Base-by-base conservation (phyloP, 2,888 invertebrate species). In the Sminthurides aquaticus region DNA sequence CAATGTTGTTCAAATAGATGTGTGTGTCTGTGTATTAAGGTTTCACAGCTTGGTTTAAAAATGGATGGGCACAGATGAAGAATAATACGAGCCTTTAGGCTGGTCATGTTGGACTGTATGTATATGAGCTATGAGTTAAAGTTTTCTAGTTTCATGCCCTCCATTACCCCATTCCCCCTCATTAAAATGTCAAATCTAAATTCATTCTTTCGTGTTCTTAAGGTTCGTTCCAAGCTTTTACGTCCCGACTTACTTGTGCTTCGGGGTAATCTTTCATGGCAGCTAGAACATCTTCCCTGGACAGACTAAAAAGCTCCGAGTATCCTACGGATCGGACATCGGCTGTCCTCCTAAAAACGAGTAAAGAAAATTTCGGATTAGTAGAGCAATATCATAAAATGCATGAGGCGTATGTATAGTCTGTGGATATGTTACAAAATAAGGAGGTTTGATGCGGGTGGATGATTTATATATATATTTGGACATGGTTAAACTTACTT, bases 181-280 rank as follows among this genome's bases (percentile, higher is more conserved):
- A 34, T 34, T 34, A 34, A 34, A 34, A 15, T 34, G 43, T 34
- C 43, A 15, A 34, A 34, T 34, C 43, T 34, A 15, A 15, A 34
- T 34, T 34, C 43, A 34, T 34, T 34, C 15, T 15, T 15, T 34
- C 43, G 15, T n/a, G n/a, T n/a, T n/a, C n/a, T n/a, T n/a, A n/a
- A n/a, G n/a, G n/a, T n/a, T n/a, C n/a, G n/a, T n/a, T n/a, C n/a
- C n/a, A n/a, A n/a, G n/a, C n/a, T n/a, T n/a, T n/a, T n/a, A n/a
- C n/a, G n/a, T n/a, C n/a, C 43, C 43, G 8, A 52, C 75, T 67
- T 75, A 82, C 82, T 79, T 95, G 93, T 0, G 96, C 96, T 79
- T 96, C 95, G 0, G 96, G 96, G 76, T 96, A 96, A 78, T 96
- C 96, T 78, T 95, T 95, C 88, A 96, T 92, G 0, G 96, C 96